These are phyloP conservation scores for Sylvia borin DNA, from an alignment of 2,797 vertebrate genomes.

Conservation along the genomic window DNA sequence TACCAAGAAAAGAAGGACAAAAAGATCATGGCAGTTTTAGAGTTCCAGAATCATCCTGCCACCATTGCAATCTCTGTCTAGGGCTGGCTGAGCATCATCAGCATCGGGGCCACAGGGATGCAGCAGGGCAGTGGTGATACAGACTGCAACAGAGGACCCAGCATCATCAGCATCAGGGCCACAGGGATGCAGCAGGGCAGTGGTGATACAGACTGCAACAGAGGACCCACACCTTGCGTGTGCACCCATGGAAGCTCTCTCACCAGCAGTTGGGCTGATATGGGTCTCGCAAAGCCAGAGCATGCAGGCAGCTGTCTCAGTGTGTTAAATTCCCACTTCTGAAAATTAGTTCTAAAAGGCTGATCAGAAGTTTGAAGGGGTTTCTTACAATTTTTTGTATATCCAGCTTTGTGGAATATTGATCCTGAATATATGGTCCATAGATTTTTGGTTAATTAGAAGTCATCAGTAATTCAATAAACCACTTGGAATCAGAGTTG, in stretches of 20 bases:
- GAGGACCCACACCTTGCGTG: fast-evolving
- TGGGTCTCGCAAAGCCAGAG: background rate
- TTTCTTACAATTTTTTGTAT: background rate
- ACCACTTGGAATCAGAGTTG: background rate
- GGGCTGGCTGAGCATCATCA: background rate
- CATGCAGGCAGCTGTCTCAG: fast-evolving
- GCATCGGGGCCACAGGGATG: background rate
- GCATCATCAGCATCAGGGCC: fast-evolving
- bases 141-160: background rate
- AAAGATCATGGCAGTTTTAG: background rate
- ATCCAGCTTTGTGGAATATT: background rate
- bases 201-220: fast-evolving
- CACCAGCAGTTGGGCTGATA: background rate
- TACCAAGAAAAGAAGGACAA: background rate
- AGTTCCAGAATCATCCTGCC: fast-evolving
- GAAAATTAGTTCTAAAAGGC: background rate
- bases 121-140: fast-evolving
- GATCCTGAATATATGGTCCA: background rate
- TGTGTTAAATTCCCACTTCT: background rate
- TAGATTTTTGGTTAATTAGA: background rate
- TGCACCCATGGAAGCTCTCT: background rate
- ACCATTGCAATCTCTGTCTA: background rate
- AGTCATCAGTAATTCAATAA: background rate
- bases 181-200: background rate
- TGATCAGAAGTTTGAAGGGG: background rate